A percentile compares a stretch with the other conserved stretches of the same genome.
Evolutionary conservation across 2,113 vertebrate genomes (phyloP).

Genomic region (Barnardius zonarius): DNA sequence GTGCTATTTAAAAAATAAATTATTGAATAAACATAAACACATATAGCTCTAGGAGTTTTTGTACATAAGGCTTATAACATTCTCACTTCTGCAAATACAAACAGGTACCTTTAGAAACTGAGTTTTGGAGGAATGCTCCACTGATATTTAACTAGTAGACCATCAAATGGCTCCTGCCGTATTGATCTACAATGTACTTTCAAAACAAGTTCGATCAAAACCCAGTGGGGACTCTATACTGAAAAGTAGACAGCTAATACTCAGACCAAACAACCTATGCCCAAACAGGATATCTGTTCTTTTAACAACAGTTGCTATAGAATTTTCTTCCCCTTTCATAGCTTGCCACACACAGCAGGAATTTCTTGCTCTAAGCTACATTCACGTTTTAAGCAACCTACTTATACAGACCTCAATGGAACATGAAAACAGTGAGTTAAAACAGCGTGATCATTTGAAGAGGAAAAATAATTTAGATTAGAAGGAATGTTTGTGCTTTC

Average conservation of each 20-base stretch:
- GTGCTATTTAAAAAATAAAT: neutral
- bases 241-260: slow-evolving; percentile 58
- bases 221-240: slow-evolving; percentile 49
- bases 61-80: neutral
- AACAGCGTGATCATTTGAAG: neutral
- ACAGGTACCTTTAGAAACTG: neutral
- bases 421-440: neutral
- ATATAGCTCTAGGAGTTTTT: neutral
- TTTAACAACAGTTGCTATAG: slow-evolving; percentile 55
- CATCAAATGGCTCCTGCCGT: slow-evolving; percentile 21
- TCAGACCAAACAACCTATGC: slow-evolving; percentile 43
- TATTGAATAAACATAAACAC: neutral
- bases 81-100: neutral
- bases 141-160: slow-evolving; percentile 12
- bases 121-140: slow-evolving; percentile 1
- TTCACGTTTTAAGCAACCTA: slow-evolving; percentile 29
- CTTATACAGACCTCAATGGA: slow-evolving; percentile 7
- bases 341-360: slow-evolving; percentile 48
- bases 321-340: slow-evolving; percentile 46
- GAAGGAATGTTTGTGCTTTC: neutral
- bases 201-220: slow-evolving; percentile 61
- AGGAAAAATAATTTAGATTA: neutral
- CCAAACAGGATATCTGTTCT: slow-evolving; percentile 50
- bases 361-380: slow-evolving; percentile 9
- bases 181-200: slow-evolving; percentile 64